These are phyloP conservation scores for Ptilorrhoa leucosticta DNA, from an alignment of 2,113 vertebrate species.

Conservation along the genomic window DNA sequence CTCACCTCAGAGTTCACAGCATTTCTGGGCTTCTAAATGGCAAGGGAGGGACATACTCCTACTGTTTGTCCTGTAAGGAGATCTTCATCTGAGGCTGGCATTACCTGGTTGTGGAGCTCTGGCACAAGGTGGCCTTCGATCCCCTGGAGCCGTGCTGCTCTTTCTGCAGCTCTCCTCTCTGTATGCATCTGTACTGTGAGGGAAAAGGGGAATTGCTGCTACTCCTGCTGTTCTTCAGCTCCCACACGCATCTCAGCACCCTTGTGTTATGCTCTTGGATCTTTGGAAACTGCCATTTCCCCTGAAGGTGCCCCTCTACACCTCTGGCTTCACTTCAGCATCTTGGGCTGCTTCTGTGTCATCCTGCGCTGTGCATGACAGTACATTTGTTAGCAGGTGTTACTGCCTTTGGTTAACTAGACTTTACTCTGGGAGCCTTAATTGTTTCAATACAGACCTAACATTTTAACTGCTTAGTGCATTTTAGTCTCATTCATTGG, in stretches of 20 bases:
- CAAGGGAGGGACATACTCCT: not conserved
- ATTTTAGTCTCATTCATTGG: not conserved
- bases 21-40: not conserved
- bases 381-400: not conserved
- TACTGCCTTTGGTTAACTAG: not conserved
- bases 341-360: not conserved
- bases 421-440: not conserved
- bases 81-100: not conserved
- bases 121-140: fast-evolving
- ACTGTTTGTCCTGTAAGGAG: not conserved
- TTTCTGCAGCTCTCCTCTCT: not conserved
- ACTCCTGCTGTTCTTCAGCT: not conserved
- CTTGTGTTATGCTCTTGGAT: not conserved
- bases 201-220: not conserved
- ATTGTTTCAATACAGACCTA: not conserved
- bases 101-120: not conserved
- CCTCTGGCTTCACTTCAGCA: not conserved
- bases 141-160: not conserved
- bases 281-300: not conserved
- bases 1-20: not conserved
- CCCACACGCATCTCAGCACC: not conserved
- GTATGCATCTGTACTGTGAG: not conserved
- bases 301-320: not conserved
- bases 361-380: not conserved
- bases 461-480: not conserved